These are phyloP conservation scores for Bufo bufo DNA, from an alignment of 2,113 vertebrate species.

Conservation along the genomic window DNA sequence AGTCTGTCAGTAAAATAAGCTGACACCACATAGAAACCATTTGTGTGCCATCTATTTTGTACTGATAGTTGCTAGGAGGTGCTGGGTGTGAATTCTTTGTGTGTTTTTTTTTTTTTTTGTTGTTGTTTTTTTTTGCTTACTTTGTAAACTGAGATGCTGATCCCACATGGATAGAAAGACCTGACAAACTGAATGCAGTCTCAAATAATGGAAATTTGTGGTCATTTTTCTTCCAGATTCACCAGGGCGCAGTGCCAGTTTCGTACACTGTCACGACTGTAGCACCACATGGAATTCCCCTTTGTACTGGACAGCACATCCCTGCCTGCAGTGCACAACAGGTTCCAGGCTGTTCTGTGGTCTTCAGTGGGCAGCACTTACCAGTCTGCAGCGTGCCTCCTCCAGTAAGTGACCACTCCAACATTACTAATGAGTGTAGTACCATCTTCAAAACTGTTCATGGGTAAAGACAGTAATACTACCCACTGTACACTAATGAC, in stretches of 20 bases:
- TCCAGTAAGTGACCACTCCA: slow-evolving; percentile 73
- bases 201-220: not conserved
- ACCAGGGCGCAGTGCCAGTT: slow-evolving; percentile 90
- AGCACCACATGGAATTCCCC: slow-evolving; percentile 88
- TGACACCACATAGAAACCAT: no score
- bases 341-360: slow-evolving; percentile 91
- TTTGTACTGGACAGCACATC: slow-evolving; percentile 94
- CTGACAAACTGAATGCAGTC: no score
- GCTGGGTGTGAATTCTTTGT: no score
- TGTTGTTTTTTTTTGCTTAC: no score
- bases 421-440: not conserved
- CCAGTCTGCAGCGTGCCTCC: slow-evolving; percentile 90
- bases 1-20: no score
- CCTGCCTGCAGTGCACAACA: slow-evolving; percentile 91
- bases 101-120: no score
- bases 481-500: no score
- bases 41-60: no score
- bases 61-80: no score
- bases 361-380: slow-evolving; percentile 96
- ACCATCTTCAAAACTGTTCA: not conserved
- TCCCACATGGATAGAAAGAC: no score
- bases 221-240: slow-evolving; percentile 74
- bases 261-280: slow-evolving; percentile 93
- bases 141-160: no score
- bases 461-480: not conserved